A percentile compares a stretch with the other conserved stretches of the same genome.
These are phyloP conservation scores for Oreochromis aureus DNA, from an alignment of 2,113 vertebrate genomes.

Conservation along the genomic window DNA sequence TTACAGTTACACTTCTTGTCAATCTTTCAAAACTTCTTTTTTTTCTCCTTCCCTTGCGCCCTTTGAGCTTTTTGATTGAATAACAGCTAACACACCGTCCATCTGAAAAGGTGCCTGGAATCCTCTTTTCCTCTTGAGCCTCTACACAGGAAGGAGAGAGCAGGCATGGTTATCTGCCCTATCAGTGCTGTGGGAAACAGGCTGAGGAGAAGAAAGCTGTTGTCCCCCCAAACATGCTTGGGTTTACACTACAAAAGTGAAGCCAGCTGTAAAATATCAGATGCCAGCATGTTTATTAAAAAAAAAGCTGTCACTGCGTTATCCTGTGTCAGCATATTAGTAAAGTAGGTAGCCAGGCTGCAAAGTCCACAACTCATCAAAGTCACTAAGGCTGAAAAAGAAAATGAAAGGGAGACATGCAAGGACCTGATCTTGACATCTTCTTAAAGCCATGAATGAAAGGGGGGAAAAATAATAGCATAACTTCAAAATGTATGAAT, in stretches of 20 bases:
- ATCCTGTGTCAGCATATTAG: slow-evolving; percentile 9
- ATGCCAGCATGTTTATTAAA: not conserved
- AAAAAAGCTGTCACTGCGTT: not conserved
- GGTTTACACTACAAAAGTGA: not conserved
- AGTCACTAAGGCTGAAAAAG: not conserved
- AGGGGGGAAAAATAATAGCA: rapidly evolving
- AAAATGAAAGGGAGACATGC: not conserved
- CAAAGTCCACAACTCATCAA: slow-evolving; percentile 23
- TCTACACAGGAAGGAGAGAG: slow-evolving; percentile 22
- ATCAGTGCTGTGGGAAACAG: slow-evolving; percentile 42
- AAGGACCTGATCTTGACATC: not conserved
- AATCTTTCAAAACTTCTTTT: not conserved
- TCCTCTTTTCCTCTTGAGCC: not conserved
- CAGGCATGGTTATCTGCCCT: slow-evolving; percentile 19
- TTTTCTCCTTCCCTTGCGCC: not conserved
- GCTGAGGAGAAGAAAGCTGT: not conserved
- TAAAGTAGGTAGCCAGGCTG: not conserved
- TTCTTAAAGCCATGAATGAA: not conserved
- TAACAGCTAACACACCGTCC: not conserved
- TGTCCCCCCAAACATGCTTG: not conserved
- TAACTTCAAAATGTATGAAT: not conserved
- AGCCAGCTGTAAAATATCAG: not conserved
- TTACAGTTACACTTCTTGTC: not conserved
- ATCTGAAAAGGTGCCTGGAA: not conserved
- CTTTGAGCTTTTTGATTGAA: not conserved